Base-by-base conservation (phyloP, 2,888 invertebrate genomes). In the Napeogenes inachia region DNA sequence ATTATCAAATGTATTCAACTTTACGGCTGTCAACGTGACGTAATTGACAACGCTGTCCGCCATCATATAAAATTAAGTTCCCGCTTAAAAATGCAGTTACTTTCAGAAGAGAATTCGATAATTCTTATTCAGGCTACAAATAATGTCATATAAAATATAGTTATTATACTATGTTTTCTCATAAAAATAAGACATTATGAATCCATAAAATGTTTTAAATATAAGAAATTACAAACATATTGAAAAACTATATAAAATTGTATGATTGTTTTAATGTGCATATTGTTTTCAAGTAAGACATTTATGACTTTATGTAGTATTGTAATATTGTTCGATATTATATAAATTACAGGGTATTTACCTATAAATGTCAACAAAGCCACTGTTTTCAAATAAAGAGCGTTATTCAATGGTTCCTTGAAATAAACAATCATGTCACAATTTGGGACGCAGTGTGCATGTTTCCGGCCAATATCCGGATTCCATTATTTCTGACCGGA, bases 391-490 rank as follows among this genome's bases (percentile, higher is more conserved):
- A 42, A 42, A 13, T 46, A 45, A 6, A 6, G 45, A 56, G 55
- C 54, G 45, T 45, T 54, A 57, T 54, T 65, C 64, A 70, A 68
- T 71, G 70, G 65, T 62, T 59, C 63, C 61, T 63, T 60, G 59
- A 73, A 78, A 78, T 74, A 79, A 79, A 80, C 78, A 80, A 78
- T 80, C 76, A 80, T 82, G 85, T 80, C 84, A 84, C 82, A 77
- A 79, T 85, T 85, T 75, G 76, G 73, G 70, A 78, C 70, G 72
- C 80, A 75, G 75, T 75, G 80, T 80, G 85, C 85, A 82, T 78
- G 77, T 76, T 87, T 89, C 88, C 89, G 84, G 73, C 73, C 82
- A 81, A 85, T 86, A 84, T 86, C 85, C 83, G 83, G 71, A 70
- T 75, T 74, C 81, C 80, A 86, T 87, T 87, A 87, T 87, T 85